Percentiles rank a stretch among this genome's conserved stretches.
Conservation (phyloP, 64 coral and sea anemone genomes). For the Cladopsammia gracilis region DNA sequence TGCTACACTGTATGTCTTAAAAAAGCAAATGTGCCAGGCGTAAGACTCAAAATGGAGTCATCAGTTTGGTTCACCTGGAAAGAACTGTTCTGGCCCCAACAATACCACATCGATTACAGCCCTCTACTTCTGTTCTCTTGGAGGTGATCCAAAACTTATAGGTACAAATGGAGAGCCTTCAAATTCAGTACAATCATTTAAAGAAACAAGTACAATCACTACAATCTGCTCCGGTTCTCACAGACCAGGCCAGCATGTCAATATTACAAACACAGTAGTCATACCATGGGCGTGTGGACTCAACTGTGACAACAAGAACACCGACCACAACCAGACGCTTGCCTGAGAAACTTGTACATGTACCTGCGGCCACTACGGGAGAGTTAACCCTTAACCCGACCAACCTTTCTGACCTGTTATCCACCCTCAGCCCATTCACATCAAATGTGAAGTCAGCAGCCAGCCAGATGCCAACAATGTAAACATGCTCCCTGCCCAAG, state of each 20-base stretch:
- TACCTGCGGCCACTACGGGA: not conserved
- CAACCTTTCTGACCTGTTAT: constrained; percentile 11
- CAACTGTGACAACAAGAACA: too few relatives aligned
- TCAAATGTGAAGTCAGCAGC: not conserved
- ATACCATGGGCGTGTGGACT: too few relatives aligned
- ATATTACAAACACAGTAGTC: too few relatives aligned
- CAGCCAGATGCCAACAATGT: too few relatives aligned
- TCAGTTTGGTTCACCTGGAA: too few relatives aligned
- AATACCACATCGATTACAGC: too few relatives aligned
- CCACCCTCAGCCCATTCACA: not conserved
- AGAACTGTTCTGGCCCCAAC: too few relatives aligned
- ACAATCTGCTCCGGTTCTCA: not conserved
- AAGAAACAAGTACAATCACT: not conserved
- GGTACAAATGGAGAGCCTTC: not conserved
- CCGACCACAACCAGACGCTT: too few relatives aligned
- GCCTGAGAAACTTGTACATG: not conserved
- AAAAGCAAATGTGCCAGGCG: too few relatives aligned
- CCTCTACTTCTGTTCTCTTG: not conserved
- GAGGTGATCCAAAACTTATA: not conserved
- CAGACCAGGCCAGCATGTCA: too few relatives aligned
- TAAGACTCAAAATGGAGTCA: too few relatives aligned
- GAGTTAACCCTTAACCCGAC: constrained; percentile 28
- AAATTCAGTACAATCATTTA: not conserved
- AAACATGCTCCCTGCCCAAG: not conserved
- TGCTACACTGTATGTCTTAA: too few relatives aligned